Evolutionary conservation across 2,888 invertebrate genomes (phyloP).

Genomic region (Cantharis flavilabris): DNA sequence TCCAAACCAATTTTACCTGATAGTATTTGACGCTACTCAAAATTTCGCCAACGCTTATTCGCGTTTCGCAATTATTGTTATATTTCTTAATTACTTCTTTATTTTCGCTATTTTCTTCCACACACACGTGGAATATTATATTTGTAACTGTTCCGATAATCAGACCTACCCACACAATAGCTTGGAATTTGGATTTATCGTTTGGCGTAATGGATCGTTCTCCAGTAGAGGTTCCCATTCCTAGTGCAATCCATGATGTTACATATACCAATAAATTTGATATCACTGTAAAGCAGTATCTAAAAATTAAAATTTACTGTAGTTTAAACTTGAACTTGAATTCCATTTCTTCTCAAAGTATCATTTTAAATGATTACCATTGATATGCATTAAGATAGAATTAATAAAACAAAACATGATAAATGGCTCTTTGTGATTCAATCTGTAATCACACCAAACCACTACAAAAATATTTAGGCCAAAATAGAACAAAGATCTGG

Average conservation of each 20-base stretch:
- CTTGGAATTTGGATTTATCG: slow-evolving; percentile 70
- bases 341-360: background rate
- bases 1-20: slow-evolving; percentile 37
- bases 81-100: slow-evolving; percentile 44
- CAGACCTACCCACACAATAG: slow-evolving; percentile 71
- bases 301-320: slow-evolving; percentile 54
- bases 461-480: too few species aligned
- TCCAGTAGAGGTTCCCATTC: slow-evolving; percentile 58
- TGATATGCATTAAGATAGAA: too few species aligned
- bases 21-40: slow-evolving; percentile 47
- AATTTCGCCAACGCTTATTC: slow-evolving; percentile 46
- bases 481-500: too few species aligned
- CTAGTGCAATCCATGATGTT: slow-evolving; percentile 75
- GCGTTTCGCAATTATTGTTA: slow-evolving; percentile 41
- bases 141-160: slow-evolving; percentile 68
- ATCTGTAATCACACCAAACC: too few species aligned
- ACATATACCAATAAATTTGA: slow-evolving; percentile 85
- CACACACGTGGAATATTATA: slow-evolving; percentile 72
- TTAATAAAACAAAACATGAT: too few species aligned
- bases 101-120: slow-evolving; percentile 61
- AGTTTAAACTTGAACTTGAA: background rate
- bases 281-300: slow-evolving; percentile 87
- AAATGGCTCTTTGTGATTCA: too few species aligned
- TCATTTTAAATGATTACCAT: too few species aligned
- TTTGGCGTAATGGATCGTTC: slow-evolving; percentile 65